Evolutionary conservation across 2,113 vertebrate genomes (phyloP).

Genomic region (Numenius arquata): DNA sequence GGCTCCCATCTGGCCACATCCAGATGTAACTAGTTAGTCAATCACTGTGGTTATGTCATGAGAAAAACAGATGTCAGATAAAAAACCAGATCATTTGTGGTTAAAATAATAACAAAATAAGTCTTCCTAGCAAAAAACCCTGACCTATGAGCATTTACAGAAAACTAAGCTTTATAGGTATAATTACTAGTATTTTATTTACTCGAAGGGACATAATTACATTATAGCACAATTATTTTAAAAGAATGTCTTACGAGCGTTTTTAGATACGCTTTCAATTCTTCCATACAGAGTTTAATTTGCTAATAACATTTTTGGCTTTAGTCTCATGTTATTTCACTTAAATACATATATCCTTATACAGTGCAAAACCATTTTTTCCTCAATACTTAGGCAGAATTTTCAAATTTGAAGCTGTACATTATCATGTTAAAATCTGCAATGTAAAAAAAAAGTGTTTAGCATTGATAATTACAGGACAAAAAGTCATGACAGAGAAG

Average conservation of each 20-base stretch:
- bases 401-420: neutral
- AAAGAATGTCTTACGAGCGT: neutral
- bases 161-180: neutral
- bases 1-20: neutral
- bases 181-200: neutral
- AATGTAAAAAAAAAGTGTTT: neutral
- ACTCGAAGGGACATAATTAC: neutral
- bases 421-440: neutral
- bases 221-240: neutral
- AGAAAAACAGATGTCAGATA: neutral
- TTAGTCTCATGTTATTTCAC: neutral
- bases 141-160: neutral
- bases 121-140: neutral
- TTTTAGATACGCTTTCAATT: neutral
- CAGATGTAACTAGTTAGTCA: neutral
- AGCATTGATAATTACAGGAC: neutral
- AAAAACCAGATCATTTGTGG: neutral
- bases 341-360: neutral
- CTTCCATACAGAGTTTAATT: neutral
- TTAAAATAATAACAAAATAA: neutral
- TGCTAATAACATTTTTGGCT: neutral
- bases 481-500: neutral
- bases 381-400: neutral
- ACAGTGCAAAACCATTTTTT: neutral
- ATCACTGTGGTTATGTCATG: neutral